These are phyloP conservation scores for Fregata magnificens DNA, from an alignment of 2,113 vertebrate species.

Conservation along the genomic window DNA sequence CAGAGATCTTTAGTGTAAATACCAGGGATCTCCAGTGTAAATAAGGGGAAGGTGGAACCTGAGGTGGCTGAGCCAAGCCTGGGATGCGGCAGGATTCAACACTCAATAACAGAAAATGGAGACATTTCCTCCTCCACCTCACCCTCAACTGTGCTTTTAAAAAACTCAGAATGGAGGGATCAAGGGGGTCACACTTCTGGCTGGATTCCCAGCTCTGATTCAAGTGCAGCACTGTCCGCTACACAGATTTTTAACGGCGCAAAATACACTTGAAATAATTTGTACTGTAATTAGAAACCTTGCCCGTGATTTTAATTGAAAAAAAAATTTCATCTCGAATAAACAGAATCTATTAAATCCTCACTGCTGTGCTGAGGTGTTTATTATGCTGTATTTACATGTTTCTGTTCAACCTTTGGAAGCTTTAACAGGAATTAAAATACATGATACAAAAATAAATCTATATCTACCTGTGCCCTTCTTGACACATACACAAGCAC, in stretches of 20 bases:
- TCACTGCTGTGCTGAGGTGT: not conserved
- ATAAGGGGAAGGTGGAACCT: not conserved
- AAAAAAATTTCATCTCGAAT: not conserved
- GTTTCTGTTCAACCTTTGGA: not conserved
- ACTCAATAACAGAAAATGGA: conserved; percentile 5
- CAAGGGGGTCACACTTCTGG: not conserved
- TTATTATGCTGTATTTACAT: not conserved
- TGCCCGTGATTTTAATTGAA: not conserved
- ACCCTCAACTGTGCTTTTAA: conserved; percentile 2
- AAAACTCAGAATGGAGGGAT: not conserved
- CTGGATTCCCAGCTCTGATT: conserved; percentile 29
- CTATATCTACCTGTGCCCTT: not conserved
- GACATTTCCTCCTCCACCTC: conserved; percentile 2
- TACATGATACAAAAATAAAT: not conserved
- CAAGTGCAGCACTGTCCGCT: not conserved
- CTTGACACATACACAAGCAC: not conserved
- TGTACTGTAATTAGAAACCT: conserved; percentile 16
- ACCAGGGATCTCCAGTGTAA: not conserved
- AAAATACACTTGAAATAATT: conserved; percentile 41
- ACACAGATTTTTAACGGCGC: not conserved
- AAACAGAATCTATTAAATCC: conserved; percentile 1
- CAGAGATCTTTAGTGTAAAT: not conserved
- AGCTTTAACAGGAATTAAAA: not conserved
- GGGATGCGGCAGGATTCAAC: not conserved
- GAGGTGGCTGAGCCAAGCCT: not conserved